Conservation (phyloP, 2,113 vertebrate genomes). For the Lutjanus erythropterus region DNA sequence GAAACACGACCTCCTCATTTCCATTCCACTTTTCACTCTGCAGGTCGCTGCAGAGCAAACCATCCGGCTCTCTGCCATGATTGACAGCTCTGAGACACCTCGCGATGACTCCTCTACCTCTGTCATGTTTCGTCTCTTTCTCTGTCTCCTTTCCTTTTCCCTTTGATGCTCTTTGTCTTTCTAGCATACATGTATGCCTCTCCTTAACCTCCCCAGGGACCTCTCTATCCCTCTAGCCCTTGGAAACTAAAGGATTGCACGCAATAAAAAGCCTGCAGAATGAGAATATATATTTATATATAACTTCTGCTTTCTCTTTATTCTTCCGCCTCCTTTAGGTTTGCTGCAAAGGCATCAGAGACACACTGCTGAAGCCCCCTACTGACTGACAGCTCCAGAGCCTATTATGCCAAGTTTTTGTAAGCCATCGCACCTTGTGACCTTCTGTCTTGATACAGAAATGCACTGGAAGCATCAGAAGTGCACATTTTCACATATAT, state of each 20-base stretch:
- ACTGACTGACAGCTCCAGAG: slow-evolving; percentile 52
- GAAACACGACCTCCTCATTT: slow-evolving; percentile 55
- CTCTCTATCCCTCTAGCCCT: slow-evolving; percentile 42
- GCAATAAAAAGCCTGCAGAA: slow-evolving; percentile 47
- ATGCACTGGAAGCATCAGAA: slow-evolving; percentile 16
- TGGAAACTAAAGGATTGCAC: slow-evolving; percentile 41
- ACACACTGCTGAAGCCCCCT: slow-evolving; percentile 20
- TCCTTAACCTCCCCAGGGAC: slow-evolving; percentile 64
- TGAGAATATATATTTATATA: slow-evolving; percentile 8
- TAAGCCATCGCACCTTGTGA: slow-evolving; percentile 27
- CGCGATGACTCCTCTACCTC: slow-evolving; percentile 64
- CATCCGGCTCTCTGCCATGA: slow-evolving; percentile 47
- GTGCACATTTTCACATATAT: slow-evolving; percentile 29
- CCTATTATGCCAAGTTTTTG: slow-evolving; percentile 36
- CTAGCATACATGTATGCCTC: slow-evolving; percentile 56
- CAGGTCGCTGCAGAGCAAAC: slow-evolving; percentile 51
- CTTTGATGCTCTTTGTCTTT: slow-evolving; percentile 72
- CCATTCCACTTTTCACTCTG: slow-evolving; percentile 55
- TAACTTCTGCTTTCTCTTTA: slow-evolving; percentile 31
- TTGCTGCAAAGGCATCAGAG: slow-evolving; percentile 39
- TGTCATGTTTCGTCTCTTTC: slow-evolving; percentile 69
- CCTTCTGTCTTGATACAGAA: slow-evolving; percentile 25
- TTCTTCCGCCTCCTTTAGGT: slow-evolving; percentile 45
- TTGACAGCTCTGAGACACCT: slow-evolving; percentile 76
- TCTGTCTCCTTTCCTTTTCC: slow-evolving; percentile 43